Conservation (phyloP, 2,797 vertebrate genomes). For the Sebastes hubbsi region DNA sequence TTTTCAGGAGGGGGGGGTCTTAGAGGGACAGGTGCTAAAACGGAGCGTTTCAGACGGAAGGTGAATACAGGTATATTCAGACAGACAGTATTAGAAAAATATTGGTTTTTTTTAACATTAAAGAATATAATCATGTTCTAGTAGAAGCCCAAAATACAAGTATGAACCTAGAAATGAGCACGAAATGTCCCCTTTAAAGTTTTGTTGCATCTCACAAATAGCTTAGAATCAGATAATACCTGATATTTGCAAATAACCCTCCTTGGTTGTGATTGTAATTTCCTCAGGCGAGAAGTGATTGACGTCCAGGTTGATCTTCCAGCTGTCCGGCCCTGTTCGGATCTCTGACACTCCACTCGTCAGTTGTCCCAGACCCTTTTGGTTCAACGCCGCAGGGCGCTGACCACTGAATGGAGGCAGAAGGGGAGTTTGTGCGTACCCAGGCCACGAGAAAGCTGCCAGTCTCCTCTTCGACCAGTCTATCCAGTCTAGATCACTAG, state of each 20-base stretch:
- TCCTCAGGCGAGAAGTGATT: slow-evolving; percentile 80
- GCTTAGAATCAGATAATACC: slow-evolving; percentile 53
- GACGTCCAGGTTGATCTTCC: slow-evolving; percentile 79
- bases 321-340: slow-evolving; percentile 63
- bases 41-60: accelerated
- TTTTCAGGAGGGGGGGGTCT: accelerated
- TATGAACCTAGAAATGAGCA: too few relatives aligned
- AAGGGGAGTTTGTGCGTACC: slow-evolving; percentile 50
- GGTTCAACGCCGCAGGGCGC: neutral
- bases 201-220: neutral
- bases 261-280: slow-evolving; percentile 76
- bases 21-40: too few relatives aligned
- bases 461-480: slow-evolving; percentile 77
- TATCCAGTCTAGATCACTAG: slow-evolving; percentile 75
- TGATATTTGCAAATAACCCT: slow-evolving; percentile 80
- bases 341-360: slow-evolving; percentile 72
- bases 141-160: too few relatives aligned
- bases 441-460: slow-evolving; percentile 66
- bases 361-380: slow-evolving; percentile 30
- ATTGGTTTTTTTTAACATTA: too few relatives aligned
- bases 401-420: slow-evolving; percentile 50
- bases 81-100: accelerated
- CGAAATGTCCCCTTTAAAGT: too few relatives aligned
- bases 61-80: too few relatives aligned
- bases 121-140: too few relatives aligned